A percentile compares a stretch with the other conserved stretches of the same genome.
Conservation (phyloP, 2,888 invertebrate species). For the Busseola fusca region DNA sequence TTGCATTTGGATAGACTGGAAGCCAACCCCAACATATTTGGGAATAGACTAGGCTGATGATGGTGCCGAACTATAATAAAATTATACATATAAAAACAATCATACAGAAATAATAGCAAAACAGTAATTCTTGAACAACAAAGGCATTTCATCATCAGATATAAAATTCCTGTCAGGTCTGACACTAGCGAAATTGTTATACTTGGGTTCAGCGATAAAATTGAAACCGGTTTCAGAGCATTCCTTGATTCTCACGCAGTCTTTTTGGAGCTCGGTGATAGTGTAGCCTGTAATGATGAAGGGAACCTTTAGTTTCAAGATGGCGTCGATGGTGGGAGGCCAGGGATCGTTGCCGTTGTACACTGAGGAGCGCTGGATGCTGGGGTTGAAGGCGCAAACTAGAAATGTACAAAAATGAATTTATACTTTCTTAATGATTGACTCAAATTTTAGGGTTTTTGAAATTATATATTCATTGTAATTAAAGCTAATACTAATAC, state of each 20-base stretch:
- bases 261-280: slow-evolving; percentile 90
- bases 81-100: slow-evolving; percentile 17
- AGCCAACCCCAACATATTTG: background rate
- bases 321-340: slow-evolving; percentile 90
- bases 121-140: slow-evolving; percentile 93
- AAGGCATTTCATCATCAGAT: slow-evolving; percentile 91
- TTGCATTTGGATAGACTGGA: background rate
- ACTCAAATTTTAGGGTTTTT: background rate
- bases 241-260: slow-evolving; percentile 88
- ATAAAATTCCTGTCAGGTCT: slow-evolving; percentile 93
- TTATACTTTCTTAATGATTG: background rate
- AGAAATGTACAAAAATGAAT: slow-evolving; percentile 42
- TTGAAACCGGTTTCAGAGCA: slow-evolving; percentile 84
- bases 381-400: slow-evolving; percentile 93
- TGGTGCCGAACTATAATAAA: background rate
- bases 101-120: slow-evolving; percentile 86
- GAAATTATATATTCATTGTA: background rate
- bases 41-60: background rate
- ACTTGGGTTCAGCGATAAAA: slow-evolving; percentile 86
- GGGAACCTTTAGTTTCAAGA: slow-evolving; percentile 88
- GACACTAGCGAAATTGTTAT: slow-evolving; percentile 91
- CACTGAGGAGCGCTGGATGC: slow-evolving; percentile 91
- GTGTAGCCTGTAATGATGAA: slow-evolving; percentile 92
- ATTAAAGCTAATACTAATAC: background rate
- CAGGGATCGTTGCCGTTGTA: slow-evolving; percentile 91